Conservation (phyloP, 2,113 vertebrate species). For the Callopanchax toddi region DNA sequence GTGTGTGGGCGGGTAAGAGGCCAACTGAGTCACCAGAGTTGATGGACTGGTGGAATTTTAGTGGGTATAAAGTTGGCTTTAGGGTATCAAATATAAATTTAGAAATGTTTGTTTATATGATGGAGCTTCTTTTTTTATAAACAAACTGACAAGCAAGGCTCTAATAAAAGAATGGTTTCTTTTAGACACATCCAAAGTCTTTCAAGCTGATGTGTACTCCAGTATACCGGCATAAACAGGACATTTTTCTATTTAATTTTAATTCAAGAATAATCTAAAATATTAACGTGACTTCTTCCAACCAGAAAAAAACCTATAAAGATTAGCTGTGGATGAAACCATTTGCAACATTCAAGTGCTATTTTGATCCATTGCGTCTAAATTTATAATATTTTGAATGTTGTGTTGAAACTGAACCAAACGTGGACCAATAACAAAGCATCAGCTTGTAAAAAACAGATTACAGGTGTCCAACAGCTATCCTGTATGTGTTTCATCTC, state of each 20-base stretch:
- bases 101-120: slow-evolving; percentile 10
- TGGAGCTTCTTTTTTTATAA: neutral
- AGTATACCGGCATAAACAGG: neutral
- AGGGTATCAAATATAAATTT: slow-evolving; percentile 12
- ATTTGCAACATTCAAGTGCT: neutral
- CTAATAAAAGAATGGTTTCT: neutral
- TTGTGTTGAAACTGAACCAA: slow-evolving; percentile 11
- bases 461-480: slow-evolving; percentile 16
- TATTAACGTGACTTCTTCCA: too few relatives aligned
- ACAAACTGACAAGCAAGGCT: slow-evolving; percentile 6
- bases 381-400: neutral
- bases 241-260: neutral
- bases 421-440: neutral
- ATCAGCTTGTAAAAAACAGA: slow-evolving; percentile 9
- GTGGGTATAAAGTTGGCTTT: slow-evolving; percentile 13
- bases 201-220: neutral
- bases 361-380: neutral
- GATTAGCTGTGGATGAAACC: neutral
- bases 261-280: neutral
- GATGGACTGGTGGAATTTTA: slow-evolving; percentile 18
- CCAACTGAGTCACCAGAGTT: slow-evolving; percentile 15
- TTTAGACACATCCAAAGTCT: slow-evolving; percentile 1
- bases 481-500: slow-evolving; percentile 11
- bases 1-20: slow-evolving; percentile 11
- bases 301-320: neutral